phyloP scores from a whole-genome alignment of 2,113 vertebrate genomes.

The Halichoerus grypus region DNA sequence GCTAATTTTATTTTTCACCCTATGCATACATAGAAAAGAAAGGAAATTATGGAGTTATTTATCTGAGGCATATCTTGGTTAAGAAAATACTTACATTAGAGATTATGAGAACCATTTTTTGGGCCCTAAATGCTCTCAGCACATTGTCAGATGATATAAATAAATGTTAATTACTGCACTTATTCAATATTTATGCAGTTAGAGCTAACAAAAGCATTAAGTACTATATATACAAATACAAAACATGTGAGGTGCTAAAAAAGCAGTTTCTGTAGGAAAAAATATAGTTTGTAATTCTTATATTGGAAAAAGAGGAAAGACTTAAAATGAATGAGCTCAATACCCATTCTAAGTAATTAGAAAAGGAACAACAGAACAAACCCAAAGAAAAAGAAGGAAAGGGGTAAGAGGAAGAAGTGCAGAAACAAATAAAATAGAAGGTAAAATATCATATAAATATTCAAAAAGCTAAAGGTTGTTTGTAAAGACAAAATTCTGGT shows the following conservation, averaged over 20 bases:
- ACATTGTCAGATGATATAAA: background rate
- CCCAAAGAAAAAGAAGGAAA: constrained; percentile 34
- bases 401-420: background rate
- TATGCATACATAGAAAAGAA: background rate
- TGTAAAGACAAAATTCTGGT: background rate
- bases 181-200: background rate
- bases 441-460: constrained; percentile 31
- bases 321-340: constrained; percentile 2
- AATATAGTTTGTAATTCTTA: background rate
- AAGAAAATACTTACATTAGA: background rate
- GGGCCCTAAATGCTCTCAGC: background rate
- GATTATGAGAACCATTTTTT: background rate
- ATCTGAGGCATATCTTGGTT: background rate
- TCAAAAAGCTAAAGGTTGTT: constrained; percentile 37
- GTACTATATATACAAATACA: background rate
- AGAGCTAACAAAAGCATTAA: background rate
- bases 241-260: background rate
- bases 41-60: background rate
- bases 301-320: background rate
- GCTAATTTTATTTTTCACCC: constrained; percentile 13
- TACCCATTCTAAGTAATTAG: background rate
- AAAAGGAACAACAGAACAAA: background rate
- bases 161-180: background rate
- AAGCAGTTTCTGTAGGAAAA: background rate
- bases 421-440: constrained; percentile 2